Base-by-base conservation (phyloP, 2,113 vertebrate genomes). In the Thunnus maccoyii region DNA sequence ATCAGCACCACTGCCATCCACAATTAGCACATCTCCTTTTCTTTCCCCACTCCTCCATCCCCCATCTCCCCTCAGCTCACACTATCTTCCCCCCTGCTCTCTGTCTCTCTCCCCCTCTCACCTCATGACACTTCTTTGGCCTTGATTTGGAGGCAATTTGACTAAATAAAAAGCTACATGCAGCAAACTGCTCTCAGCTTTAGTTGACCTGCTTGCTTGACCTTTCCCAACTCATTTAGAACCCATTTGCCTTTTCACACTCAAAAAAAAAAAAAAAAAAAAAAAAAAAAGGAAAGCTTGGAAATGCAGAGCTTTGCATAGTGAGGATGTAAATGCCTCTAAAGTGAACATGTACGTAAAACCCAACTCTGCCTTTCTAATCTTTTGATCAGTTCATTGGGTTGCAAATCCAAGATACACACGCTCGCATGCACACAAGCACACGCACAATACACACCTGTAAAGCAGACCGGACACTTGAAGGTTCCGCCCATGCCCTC, bases 401-500 rank as follows among this genome's bases (percentile, higher is more conserved):
- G 18, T 56, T 54, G 20, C 16, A n/a, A 58, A 51, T 52, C 30
- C n/a, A 36, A 27, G 32, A 57, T 44, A 41, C 55, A 67, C 36
- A 66, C 9, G 9, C 32, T 15, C 15, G 4, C 52, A 46, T 14
- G 22, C 14, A 56, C 16, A 13, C 13, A 44, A n/a, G 46, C 15
- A 63, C 74, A 83, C 17, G 30, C 10, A 25, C 18, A 22, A 67
- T 84, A 93, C 94, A 51, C 93, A 98, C 98, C 98, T 97, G 97
- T 99, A 90, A 99, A 99, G 94, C 98, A 99, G 90, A 99, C 98
- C 0, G 98, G 98, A 87, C 98, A 99, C 93, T 99, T 99, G 94
- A 99, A 99, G 82, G 98, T 99, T 82, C 98, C 98, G 16, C 98
- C 98, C 98, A 99, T 99, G 72, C 98, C 98, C 95, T 99, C 98